Evolutionary conservation across 30 jellyfish, hydroid and myxozoan species (phyloP).

Genomic region (Chrysaora quinquecirrha): DNA sequence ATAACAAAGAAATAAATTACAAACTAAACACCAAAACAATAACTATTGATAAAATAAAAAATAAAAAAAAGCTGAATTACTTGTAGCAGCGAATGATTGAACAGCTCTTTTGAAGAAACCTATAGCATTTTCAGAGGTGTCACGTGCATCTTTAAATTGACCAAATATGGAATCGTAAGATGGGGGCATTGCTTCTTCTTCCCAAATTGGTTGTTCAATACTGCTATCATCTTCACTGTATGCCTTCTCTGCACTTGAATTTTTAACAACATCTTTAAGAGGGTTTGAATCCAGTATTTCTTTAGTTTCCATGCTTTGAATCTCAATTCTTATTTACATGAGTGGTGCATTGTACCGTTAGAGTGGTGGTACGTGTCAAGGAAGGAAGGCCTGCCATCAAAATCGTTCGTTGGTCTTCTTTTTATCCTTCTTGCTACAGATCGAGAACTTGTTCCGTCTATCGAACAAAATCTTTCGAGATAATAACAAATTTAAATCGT

Average conservation of each 20-base stretch:
- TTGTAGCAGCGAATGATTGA: constrained; percentile 59
- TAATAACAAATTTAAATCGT: too few species aligned
- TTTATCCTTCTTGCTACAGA: too few species aligned
- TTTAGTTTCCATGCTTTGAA: too few species aligned
- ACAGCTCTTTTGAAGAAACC: constrained; percentile 64
- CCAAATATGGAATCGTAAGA: constrained; percentile 82
- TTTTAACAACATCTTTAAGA: background rate
- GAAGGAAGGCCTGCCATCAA: too few species aligned
- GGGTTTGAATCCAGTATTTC: too few species aligned
- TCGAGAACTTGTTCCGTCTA: too few species aligned
- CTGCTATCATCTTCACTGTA: constrained; percentile 64
- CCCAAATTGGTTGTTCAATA: constrained; percentile 72
- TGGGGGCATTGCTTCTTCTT: constrained; percentile 67
- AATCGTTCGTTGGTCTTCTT: too few species aligned
- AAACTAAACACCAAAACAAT: background rate
- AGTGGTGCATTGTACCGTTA: too few species aligned
- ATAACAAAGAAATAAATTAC: too few species aligned
- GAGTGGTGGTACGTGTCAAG: too few species aligned
- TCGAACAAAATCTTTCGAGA: too few species aligned
- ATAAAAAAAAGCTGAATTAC: constrained; percentile 31
- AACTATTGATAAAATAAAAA: background rate
- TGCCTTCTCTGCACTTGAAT: constrained; percentile 17
- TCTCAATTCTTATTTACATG: too few species aligned
- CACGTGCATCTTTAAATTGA: constrained; percentile 77
- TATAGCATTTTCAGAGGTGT: constrained; percentile 58